Evolutionary conservation across 2,113 vertebrate species (phyloP), one percentile per base, ranked within the genome.

Genomic region (Hyperopisus bebe): DNA sequence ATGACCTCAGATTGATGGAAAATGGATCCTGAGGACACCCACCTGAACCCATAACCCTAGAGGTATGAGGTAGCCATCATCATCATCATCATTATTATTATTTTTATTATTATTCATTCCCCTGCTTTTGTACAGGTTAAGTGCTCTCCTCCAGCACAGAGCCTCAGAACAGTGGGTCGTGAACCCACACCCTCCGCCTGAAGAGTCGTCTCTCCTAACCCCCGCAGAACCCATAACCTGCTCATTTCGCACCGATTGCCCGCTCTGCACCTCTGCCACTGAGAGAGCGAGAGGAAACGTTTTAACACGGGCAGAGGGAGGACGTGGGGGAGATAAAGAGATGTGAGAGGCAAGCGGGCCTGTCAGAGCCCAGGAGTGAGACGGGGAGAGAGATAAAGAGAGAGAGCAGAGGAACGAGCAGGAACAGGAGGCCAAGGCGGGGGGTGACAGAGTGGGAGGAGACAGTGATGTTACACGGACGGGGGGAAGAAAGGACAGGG

Each of bases 381-480:
- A 42, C 5, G 51, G 86, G 35, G 27, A 58, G 86, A 58, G 86
- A 87, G 51, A 51, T 27, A 88, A 39, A 27, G 31, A 90, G 3
- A 85, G 55, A 90, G 39, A 55, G 35, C 1, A 88, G 9, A 89
- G 53, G 1, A 8, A 70, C 89, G 53, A 31, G 88, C 35, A 35
- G 42, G 35, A 21, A 53, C 8, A 50, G n/a, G 47, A 62, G 85
- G 89, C n/a, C 87, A 86, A 74, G 46, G 35, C 5, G 19, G 62
- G 27, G 50, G 85, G 46, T 21, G 85, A 86, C 85, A 86, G 48
- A 53, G 85, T 86, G 50, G 53, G 53, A 88, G 86, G 51, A 88
- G 53, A 46, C 51, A 88, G 86, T 35, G 86, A 77, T 77, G 31
- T 77, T 77, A 39, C 70, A 77, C 0, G 15, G 70, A 62, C 8